Evolutionary conservation across 2,797 vertebrate species (phyloP), one percentile per base, ranked within the genome.

Genomic region (Acropternis orthonyx): DNA sequence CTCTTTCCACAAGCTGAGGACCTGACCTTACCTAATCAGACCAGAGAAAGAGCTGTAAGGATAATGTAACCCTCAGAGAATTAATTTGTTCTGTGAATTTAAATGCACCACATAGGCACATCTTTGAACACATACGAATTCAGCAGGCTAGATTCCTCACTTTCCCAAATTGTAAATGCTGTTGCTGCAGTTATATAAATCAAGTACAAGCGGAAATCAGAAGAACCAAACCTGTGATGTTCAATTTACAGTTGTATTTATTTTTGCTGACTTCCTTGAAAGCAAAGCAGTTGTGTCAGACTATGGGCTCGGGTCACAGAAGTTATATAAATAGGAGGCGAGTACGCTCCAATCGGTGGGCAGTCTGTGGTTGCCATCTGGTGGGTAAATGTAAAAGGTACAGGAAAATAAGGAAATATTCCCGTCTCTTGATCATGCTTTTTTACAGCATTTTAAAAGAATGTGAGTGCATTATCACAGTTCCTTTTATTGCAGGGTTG

Each of bases 331-430:
- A 63, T 1, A 37, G 24, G 15, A 56, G 8, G 19, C 0, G 8
- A 54, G 21, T 0, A 4, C 0, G 23, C 1, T 3, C 20, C 10
- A 4, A 2, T 12, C 32, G 27, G 24, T 88, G 67, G 27, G 27
- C 88, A 85, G 88, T 93, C 59, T 88, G 22, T 43, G 49, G 28
- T 62, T 94, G 96, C 96, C 97, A 96, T 93, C 97, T 97, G 67
- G 78, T 94, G 97, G 95, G 8, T 26, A 46, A 13, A 34, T 9
- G 3, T 20, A 46, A 78, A 37, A 36, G 68, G 18, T 72, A 62
- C 87, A 76, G 7, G 27, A 78, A 77, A 95, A 66, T 20, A 14
- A 22, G 18, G 34, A 62, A 69, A 18, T n/a, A 0, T 0, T 49
- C 9, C 12, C 6, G 6, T 34, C 12, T 68, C 26, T 61, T 1